Conservation (phyloP, 1,140 invertebrate genomes). For the Danaus melanippus region DNA sequence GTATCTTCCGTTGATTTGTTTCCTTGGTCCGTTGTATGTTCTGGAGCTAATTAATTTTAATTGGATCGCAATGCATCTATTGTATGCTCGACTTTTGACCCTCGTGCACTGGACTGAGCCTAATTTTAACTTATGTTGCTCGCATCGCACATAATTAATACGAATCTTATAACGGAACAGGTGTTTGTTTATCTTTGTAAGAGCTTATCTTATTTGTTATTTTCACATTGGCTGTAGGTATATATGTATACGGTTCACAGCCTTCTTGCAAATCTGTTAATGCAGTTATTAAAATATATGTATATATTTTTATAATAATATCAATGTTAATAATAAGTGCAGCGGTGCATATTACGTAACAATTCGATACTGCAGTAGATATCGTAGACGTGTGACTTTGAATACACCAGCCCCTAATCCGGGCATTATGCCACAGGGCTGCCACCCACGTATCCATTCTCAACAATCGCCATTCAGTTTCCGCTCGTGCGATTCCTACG, state of each 20-base stretch:
- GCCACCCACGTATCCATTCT: conserved; percentile 35
- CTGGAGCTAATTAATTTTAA: conserved; percentile 71
- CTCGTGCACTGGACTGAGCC: conserved; percentile 34
- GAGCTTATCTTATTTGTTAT: neutral
- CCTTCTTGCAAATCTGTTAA: too few species aligned
- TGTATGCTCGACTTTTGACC: conserved; percentile 54
- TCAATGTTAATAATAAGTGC: neutral
- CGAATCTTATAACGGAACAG: conserved; percentile 3
- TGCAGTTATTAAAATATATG: too few species aligned
- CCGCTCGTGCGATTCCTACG: conserved; percentile 49
- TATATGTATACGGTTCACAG: too few species aligned
- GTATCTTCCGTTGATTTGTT: conserved; percentile 68
- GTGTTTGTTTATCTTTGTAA: neutral
- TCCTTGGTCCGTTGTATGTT: conserved; percentile 56
- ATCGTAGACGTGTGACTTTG: conserved; percentile 20
- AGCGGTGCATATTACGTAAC: conserved; percentile 2
- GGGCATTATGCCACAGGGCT: conserved; percentile 20
- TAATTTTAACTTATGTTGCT: conserved; percentile 34
- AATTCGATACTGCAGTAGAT: conserved; percentile 12
- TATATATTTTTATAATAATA: too few species aligned
- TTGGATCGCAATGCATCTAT: conserved; percentile 66
- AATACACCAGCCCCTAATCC: conserved; percentile 24
- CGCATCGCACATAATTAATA: conserved; percentile 21
- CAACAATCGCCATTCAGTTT: conserved; percentile 61
- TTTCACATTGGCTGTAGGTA: too few species aligned